Conservation (phyloP, 2,113 vertebrate species). For the Thamnaconus septentrionalis region DNA sequence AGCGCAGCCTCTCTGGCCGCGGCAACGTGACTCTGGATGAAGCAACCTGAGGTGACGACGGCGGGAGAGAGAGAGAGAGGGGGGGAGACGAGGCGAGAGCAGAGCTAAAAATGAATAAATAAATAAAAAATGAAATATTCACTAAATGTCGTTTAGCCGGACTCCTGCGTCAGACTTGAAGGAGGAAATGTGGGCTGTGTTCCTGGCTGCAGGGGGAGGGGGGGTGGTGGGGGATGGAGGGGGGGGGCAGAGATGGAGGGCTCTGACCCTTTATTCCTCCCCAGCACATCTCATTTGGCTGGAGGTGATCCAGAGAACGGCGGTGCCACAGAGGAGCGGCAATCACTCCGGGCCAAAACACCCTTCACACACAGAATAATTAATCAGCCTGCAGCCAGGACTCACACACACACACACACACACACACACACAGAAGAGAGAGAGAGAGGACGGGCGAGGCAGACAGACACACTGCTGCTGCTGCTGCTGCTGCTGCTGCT, state of each 20-base stretch:
- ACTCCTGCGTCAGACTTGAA: slow-evolving; percentile 44
- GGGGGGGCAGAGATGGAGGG: slow-evolving; percentile 35
- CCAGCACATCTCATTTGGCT: slow-evolving; percentile 54
- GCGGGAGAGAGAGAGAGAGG: neutral
- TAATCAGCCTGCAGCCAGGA: slow-evolving; percentile 61
- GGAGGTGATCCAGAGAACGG: slow-evolving; percentile 50
- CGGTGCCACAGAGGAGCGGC: slow-evolving; percentile 48
- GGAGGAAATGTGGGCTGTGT: slow-evolving; percentile 7
- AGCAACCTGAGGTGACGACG: too few species aligned
- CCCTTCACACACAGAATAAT: slow-evolving; percentile 67
- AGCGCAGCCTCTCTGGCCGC: slow-evolving; percentile 23
- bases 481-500: too few species aligned
- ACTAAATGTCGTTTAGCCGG: slow-evolving; percentile 64
- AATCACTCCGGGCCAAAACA: slow-evolving; percentile 58
- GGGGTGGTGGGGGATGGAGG: neutral
- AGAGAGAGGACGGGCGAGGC: too few species aligned
- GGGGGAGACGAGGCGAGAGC: neutral
- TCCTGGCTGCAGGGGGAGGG: slow-evolving; percentile 15
- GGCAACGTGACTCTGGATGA: too few species aligned
- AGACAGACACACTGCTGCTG: too few species aligned
- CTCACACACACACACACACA: slow-evolving; percentile 7
- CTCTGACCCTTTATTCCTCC: slow-evolving; percentile 53
- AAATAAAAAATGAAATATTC: slow-evolving; percentile 52
- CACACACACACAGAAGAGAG: neutral
- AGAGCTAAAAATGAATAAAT: neutral